Evolutionary conservation across 2,797 vertebrate species (phyloP).

Genomic region (Hydrophis major): DNA sequence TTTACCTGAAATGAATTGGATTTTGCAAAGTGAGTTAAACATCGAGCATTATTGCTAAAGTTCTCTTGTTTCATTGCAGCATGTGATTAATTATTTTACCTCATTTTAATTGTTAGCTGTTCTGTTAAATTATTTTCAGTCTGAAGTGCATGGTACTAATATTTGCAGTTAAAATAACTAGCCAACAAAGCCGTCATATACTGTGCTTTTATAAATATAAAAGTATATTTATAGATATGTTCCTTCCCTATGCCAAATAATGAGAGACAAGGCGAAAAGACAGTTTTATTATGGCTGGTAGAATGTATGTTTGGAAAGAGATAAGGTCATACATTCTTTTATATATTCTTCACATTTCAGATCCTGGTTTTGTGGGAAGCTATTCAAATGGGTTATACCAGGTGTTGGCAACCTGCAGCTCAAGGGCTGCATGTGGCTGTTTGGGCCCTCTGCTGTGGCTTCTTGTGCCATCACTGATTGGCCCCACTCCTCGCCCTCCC

Average conservation of each 20-base stretch:
- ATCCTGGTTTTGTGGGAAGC: neutral
- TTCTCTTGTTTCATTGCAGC: neutral
- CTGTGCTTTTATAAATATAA: neutral
- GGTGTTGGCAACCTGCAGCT: too few species aligned
- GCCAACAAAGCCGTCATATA: neutral
- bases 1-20: neutral
- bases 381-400: neutral
- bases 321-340: neutral
- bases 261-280: neutral
- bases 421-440: too few species aligned
- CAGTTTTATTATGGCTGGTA: neutral
- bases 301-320: neutral
- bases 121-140: neutral
- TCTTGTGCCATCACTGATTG: too few species aligned
- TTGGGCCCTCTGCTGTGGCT: too few species aligned
- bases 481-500: too few species aligned
- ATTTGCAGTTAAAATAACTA: neutral
- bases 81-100: neutral
- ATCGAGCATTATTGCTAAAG: neutral
- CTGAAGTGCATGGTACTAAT: neutral
- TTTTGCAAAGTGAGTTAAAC: neutral
- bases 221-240: neutral
- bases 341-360: neutral
- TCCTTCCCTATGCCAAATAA: neutral
- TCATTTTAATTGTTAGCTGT: neutral